A percentile compares a stretch with the other conserved stretches of the same genome.
Evolutionary conservation across 1,140 invertebrate genomes (phyloP).

Genomic region (Eriosoma lanigerum): DNA sequence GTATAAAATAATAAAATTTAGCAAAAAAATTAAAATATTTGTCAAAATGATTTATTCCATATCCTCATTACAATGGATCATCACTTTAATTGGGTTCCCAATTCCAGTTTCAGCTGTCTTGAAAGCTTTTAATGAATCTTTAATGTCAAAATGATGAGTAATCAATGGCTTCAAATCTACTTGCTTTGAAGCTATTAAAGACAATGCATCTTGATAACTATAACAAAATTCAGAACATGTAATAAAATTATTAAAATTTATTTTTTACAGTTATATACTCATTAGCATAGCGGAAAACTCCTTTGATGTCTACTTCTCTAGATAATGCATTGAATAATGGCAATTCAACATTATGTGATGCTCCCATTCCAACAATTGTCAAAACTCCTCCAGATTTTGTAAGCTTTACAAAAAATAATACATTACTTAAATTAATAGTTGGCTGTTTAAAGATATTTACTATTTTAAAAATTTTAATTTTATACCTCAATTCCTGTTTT

Average conservation of each 20-base stretch:
- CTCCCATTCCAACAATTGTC: constrained; percentile 84
- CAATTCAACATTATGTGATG: constrained; percentile 70
- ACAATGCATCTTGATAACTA: constrained; percentile 83
- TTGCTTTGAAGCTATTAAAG: constrained; percentile 78
- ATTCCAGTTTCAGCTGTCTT: constrained; percentile 72
- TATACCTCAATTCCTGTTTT: constrained; percentile 73
- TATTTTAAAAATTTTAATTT: too few species aligned
- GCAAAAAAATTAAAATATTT: background rate
- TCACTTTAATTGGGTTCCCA: constrained; percentile 84
- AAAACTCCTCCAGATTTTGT: constrained; percentile 81
- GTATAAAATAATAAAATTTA: too few species aligned
- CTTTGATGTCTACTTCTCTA: constrained; percentile 86
- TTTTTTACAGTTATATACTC: constrained; percentile 65
- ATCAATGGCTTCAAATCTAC: constrained; percentile 86
- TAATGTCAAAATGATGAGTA: constrained; percentile 85
- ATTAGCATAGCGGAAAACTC: constrained; percentile 89
- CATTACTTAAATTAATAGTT: background rate
- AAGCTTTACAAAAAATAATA: constrained; percentile 61
- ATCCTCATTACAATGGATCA: constrained; percentile 73
- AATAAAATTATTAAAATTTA: background rate
- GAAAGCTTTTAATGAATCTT: constrained; percentile 84
- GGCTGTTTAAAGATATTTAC: background rate
- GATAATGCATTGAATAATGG: constrained; percentile 78
- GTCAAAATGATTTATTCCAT: too few species aligned
- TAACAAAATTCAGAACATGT: constrained; percentile 58